These are phyloP conservation scores for Cololabis saira DNA, from an alignment of 2,113 vertebrate genomes.

Conservation along the genomic window DNA sequence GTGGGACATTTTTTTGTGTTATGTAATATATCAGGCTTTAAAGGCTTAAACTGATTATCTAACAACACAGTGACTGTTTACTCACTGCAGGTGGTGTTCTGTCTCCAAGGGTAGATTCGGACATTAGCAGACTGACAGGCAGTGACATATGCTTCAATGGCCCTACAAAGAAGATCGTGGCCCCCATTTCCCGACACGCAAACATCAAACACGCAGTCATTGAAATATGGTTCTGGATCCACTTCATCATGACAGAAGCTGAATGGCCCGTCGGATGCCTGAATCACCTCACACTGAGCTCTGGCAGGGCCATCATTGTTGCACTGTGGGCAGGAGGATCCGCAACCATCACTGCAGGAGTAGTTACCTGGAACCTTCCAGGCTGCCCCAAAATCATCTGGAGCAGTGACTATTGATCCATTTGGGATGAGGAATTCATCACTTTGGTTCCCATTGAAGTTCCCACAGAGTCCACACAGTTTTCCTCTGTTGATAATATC, in stretches of 20 bases:
- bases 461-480: slow-evolving; percentile 74
- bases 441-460: slow-evolving; percentile 68
- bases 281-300: slow-evolving; percentile 62
- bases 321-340: slow-evolving; percentile 48
- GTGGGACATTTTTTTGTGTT: too few species aligned
- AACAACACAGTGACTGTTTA: not conserved
- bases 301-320: slow-evolving; percentile 20
- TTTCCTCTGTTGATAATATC: slow-evolving; percentile 18
- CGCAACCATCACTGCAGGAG: slow-evolving; percentile 44
- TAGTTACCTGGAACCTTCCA: slow-evolving; percentile 61
- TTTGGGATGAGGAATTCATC: slow-evolving; percentile 64
- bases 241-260: slow-evolving; percentile 59
- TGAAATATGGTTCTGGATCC: slow-evolving; percentile 55
- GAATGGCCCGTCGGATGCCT: slow-evolving; percentile 53
- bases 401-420: slow-evolving; percentile 32
- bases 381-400: slow-evolving; percentile 37
- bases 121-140: slow-evolving; percentile 71
- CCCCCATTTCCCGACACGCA: slow-evolving; percentile 51
- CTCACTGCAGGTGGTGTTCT: slow-evolving; percentile 72
- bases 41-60: too few species aligned
- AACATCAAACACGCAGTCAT: slow-evolving; percentile 70
- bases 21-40: too few species aligned
- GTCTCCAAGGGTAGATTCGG: slow-evolving; percentile 69
- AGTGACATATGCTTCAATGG: slow-evolving; percentile 58
- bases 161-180: slow-evolving; percentile 56